phyloP scores from a whole-genome alignment of 2,113 vertebrate species.

The Pseudopipra pipra region DNA sequence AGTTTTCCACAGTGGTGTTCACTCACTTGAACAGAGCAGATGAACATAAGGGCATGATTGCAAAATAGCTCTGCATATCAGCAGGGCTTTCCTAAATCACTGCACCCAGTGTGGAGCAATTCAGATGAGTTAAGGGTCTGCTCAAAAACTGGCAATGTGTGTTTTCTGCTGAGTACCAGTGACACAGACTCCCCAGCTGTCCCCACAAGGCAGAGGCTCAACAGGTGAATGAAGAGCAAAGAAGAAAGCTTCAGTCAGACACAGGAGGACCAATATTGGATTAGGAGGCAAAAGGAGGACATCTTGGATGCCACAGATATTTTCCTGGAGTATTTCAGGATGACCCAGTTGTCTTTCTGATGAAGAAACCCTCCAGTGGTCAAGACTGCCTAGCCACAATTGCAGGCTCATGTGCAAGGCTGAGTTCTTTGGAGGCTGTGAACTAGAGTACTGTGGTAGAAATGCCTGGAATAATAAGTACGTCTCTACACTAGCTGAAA shows the following conservation, averaged over 20 bases:
- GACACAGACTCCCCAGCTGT: not conserved
- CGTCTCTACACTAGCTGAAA: not conserved
- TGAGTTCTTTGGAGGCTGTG: not conserved
- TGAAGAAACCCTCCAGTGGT: not conserved
- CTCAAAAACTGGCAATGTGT: not conserved
- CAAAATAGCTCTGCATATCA: not conserved
- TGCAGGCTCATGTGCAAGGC: not conserved
- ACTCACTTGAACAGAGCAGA: not conserved
- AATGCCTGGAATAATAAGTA: not conserved
- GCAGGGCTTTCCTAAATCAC: not conserved
- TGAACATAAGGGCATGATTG: not conserved
- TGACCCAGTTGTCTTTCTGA: not conserved
- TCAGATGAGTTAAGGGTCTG: not conserved
- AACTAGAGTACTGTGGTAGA: not conserved
- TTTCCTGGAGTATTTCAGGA: not conserved
- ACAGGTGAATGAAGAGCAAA: not conserved
- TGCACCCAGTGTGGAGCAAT: not conserved
- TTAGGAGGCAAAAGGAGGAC: not conserved
- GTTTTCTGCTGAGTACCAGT: not conserved
- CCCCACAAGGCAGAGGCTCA: rapidly evolving
- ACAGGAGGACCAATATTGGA: rapidly evolving
- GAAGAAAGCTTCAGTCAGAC: not conserved
- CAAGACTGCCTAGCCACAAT: not conserved
- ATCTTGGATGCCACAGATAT: not conserved
- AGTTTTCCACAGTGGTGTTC: not conserved